A percentile compares a stretch with the other conserved stretches of the same genome.
phyloP scores from a whole-genome alignment of 2,113 vertebrate genomes.

The Silurus glanis region DNA sequence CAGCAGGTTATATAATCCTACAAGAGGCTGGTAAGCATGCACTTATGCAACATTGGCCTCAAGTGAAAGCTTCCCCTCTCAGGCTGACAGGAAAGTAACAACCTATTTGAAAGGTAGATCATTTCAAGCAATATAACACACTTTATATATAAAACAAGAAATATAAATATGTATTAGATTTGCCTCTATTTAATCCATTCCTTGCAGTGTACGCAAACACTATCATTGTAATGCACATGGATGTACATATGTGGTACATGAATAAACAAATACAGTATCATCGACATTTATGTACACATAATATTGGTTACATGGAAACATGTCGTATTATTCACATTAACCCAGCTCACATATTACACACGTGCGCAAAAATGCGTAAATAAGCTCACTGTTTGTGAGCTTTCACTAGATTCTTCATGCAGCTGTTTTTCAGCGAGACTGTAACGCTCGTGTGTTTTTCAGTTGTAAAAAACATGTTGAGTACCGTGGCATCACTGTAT shows the following conservation, averaged over 20 bases:
- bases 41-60: not conserved
- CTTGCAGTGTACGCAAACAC: too few relatives aligned
- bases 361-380: not conserved
- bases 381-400: too few relatives aligned
- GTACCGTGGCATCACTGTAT: too few relatives aligned
- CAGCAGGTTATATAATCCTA: conserved; percentile 18
- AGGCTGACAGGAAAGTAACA: not conserved
- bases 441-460: too few relatives aligned
- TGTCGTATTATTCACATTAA: not conserved
- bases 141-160: too few relatives aligned
- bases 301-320: too few relatives aligned
- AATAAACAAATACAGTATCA: not conserved
- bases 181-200: too few relatives aligned
- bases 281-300: not conserved
- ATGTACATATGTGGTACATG: not conserved
- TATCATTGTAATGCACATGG: too few relatives aligned
- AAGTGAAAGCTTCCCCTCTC: conserved; percentile 10
- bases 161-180: too few relatives aligned
- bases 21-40: not conserved
- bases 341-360: not conserved
- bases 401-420: too few relatives aligned
- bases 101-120: not conserved
- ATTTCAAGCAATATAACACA: not conserved
- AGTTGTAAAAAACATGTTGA: too few relatives aligned
- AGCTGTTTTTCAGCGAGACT: too few relatives aligned